Evolutionary conservation across 2,888 invertebrate species (phyloP), one percentile per base, ranked within the genome.

Genomic region (Thera obeliscata): DNA sequence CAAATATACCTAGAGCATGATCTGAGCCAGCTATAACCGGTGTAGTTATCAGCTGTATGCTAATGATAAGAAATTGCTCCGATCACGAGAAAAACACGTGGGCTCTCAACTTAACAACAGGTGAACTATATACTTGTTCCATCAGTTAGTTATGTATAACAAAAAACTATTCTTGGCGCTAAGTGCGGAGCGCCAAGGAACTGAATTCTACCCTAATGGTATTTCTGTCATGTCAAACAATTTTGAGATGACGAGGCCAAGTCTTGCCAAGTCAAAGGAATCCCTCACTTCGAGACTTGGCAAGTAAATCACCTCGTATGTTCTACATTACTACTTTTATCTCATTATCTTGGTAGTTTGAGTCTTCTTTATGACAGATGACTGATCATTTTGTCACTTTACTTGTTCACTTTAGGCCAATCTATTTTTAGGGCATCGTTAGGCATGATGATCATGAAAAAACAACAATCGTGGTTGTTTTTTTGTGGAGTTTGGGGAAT

Each of bases 11-110:
- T 76, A 72, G 75, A 74, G 79, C 76, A 78, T 74, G 77, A 81
- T 77, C 81, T 46, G 71, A 85, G 83, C 88, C 79, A 84, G 86
- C 86, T 83, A 62, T 62, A 85, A 81, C 87, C 77, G 80, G 81
- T 72, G 66, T 71, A 70, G 78, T 91, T 91, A 91, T 91, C 91
- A 78, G 74, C 72, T 73, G 74, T 80, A 76, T 81, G 88, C 80
- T 89, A 90, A 90, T 85, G 91, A 91, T 91, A 91, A 90, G 81
- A 79, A 78, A 79, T 77, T 78, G 78, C 78, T 77, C 74, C 75
- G 75, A 78, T 85, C 90, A 91, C 89, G 90, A 84, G 76, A 80
- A 69, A 71, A 78, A 70, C 73, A 84, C 89, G 89, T 91, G 90
- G 74, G 74, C 72, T 74, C 74, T 73, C 73, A 70, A 70, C 22